Conservation (phyloP, 2,113 vertebrate species). For the Microtus oregoni region DNA sequence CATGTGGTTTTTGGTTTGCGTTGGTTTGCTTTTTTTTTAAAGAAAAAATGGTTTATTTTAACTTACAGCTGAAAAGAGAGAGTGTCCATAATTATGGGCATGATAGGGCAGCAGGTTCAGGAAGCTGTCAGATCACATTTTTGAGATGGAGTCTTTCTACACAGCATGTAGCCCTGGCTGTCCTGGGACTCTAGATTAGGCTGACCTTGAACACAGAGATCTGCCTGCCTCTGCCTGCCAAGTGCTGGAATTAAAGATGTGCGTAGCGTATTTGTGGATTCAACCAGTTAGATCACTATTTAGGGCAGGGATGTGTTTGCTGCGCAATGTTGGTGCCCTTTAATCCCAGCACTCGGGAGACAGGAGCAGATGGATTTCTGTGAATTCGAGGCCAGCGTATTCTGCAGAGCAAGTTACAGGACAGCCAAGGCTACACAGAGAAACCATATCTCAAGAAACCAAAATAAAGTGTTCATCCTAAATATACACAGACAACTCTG, state of each 20-base stretch:
- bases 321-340: not conserved
- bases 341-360: not conserved
- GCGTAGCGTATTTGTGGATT: not conserved
- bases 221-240: not conserved
- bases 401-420: not conserved
- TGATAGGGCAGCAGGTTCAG: no score
- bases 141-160: not conserved
- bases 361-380: not conserved
- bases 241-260: not conserved
- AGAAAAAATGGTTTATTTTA: no score
- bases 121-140: not conserved
- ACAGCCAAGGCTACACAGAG: not conserved
- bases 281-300: not conserved
- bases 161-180: not conserved
- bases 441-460: not conserved
- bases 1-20: not conserved
- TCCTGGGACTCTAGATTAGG: not conserved
- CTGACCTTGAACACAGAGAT: not conserved
- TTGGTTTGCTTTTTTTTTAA: not conserved
- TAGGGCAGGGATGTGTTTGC: not conserved
- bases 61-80: no score
- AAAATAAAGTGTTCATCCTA: not conserved
- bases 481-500: not conserved
- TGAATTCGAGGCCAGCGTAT: not conserved
- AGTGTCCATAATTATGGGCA: no score